A percentile compares a stretch with the other conserved stretches of the same genome.
These are phyloP conservation scores for Actinernus sp. DNA, from an alignment of 92 coral and sea anemone species.

Conservation along the genomic window DNA sequence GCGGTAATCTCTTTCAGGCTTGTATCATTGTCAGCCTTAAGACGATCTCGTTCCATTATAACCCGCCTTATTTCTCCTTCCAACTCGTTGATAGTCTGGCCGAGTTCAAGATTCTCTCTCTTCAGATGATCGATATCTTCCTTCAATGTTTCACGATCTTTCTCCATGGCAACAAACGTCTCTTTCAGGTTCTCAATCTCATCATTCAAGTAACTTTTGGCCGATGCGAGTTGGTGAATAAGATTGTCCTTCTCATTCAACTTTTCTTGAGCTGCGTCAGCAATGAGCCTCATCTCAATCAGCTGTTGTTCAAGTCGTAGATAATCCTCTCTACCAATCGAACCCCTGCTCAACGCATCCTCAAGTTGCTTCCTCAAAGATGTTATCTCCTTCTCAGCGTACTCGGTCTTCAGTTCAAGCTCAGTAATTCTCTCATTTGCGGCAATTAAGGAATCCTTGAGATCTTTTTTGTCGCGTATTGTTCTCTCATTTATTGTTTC, in stretches of 20 bases:
- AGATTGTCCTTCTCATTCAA: constrained; percentile 88
- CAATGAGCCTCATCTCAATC: constrained; percentile 78
- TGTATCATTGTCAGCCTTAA: constrained; percentile 81
- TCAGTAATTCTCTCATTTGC: constrained; percentile 74
- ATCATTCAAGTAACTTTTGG: constrained; percentile 72
- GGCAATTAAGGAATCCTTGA: constrained; percentile 68
- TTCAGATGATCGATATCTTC: constrained; percentile 76
- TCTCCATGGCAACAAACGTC: constrained; percentile 59
- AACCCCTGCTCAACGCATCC: constrained; percentile 71
- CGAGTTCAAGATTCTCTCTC: constrained; percentile 85
- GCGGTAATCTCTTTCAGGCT: constrained; percentile 56
- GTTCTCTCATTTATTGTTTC: constrained; percentile 66
- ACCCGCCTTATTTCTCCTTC: constrained; percentile 59
- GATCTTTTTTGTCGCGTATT: constrained; percentile 72
- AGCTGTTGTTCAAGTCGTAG: constrained; percentile 85
- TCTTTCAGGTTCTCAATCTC: constrained; percentile 80
- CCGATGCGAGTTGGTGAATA: constrained; percentile 80
- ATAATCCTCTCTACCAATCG: constrained; percentile 79
- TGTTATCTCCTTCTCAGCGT: constrained; percentile 73
- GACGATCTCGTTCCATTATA: constrained; percentile 68
- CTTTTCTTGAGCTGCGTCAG: constrained; percentile 88
- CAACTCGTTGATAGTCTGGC: constrained; percentile 56
- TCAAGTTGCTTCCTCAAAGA: constrained; percentile 82
- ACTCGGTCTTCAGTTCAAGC: constrained; percentile 82
- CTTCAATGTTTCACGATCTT: constrained; percentile 69